These are phyloP conservation scores for Morone chrysops DNA, from an alignment of 2,113 vertebrate genomes.

Conservation along the genomic window DNA sequence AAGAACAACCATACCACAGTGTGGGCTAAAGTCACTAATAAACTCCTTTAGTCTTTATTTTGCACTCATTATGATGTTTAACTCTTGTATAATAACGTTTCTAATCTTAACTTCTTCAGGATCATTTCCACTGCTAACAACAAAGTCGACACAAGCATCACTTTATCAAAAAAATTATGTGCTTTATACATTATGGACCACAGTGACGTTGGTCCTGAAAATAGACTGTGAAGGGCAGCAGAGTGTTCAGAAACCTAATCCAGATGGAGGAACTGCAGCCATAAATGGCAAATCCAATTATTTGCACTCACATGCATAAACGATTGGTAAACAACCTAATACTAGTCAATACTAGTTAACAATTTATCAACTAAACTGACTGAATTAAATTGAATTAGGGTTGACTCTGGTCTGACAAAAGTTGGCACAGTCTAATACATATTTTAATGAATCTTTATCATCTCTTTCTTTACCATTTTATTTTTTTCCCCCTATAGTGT, in stretches of 20 bases:
- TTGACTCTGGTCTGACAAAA: background rate
- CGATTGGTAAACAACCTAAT: constrained; percentile 11
- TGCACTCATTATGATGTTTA: background rate
- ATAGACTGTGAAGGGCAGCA: constrained; percentile 19
- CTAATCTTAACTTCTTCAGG: background rate
- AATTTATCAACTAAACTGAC: background rate
- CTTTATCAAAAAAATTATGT: too few relatives aligned
- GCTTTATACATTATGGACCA: background rate
- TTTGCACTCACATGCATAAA: background rate
- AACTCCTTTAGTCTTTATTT: background rate
- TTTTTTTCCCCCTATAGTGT: background rate
- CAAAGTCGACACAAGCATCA: background rate
- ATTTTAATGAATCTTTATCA: background rate
- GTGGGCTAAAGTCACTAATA: constrained; percentile 10
- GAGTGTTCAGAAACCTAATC: constrained; percentile 37
- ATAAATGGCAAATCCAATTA: constrained; percentile 23
- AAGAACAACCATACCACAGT: constrained; percentile 22
- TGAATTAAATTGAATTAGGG: background rate
- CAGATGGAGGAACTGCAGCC: constrained; percentile 26
- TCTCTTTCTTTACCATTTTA: background rate
- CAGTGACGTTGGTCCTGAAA: constrained; percentile 19
- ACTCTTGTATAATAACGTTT: too few relatives aligned
- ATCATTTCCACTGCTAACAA: background rate
- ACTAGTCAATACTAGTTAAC: background rate
- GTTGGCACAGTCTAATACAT: background rate